phyloP scores from a whole-genome alignment of 2,888 invertebrate genomes.

The Caenorhabditis sp. region DNA sequence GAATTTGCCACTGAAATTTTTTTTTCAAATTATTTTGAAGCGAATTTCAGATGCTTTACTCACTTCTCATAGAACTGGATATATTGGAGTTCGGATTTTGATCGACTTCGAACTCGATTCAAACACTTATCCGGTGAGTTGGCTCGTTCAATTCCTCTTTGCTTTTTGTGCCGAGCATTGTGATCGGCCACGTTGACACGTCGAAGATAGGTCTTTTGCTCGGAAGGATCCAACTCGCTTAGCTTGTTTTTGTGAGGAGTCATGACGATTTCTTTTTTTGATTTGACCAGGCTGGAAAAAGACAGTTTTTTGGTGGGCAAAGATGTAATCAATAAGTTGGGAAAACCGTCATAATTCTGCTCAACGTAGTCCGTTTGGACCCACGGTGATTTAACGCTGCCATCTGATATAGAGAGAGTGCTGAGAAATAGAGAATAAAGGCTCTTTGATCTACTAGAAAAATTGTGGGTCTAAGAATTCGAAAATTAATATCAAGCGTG shows the following conservation, averaged over 20 bases:
- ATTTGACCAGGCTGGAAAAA: conserved; percentile 60
- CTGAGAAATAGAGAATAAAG: too few species aligned
- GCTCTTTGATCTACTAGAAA: too few species aligned
- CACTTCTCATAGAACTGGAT: conserved; percentile 56
- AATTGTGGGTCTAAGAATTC: too few species aligned
- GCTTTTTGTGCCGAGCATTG: conserved; percentile 54
- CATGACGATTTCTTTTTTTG: conserved; percentile 63
- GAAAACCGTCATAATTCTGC: too few species aligned
- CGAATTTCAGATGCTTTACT: conserved; percentile 34
- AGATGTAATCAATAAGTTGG: too few species aligned
- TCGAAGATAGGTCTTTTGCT: conserved; percentile 57
- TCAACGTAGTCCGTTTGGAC: too few species aligned
- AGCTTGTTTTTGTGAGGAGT: conserved; percentile 68
- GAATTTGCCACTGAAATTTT: conserved; percentile 46
- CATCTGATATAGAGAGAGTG: too few species aligned
- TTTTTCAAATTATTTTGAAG: too few species aligned
- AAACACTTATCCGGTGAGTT: conserved; percentile 55
- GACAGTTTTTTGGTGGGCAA: too few species aligned
- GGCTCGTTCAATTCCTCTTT: conserved; percentile 47
- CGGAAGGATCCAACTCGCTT: conserved; percentile 49
- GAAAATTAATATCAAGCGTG: too few species aligned
- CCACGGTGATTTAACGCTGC: too few species aligned
- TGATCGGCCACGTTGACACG: conserved; percentile 62
- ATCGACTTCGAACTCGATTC: conserved; percentile 44
- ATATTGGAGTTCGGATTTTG: conserved; percentile 52